A percentile compares a stretch with the other conserved stretches of the same genome.
phyloP scores from a whole-genome alignment of 2,797 vertebrate species.

The Adrianichthys oophorus region DNA sequence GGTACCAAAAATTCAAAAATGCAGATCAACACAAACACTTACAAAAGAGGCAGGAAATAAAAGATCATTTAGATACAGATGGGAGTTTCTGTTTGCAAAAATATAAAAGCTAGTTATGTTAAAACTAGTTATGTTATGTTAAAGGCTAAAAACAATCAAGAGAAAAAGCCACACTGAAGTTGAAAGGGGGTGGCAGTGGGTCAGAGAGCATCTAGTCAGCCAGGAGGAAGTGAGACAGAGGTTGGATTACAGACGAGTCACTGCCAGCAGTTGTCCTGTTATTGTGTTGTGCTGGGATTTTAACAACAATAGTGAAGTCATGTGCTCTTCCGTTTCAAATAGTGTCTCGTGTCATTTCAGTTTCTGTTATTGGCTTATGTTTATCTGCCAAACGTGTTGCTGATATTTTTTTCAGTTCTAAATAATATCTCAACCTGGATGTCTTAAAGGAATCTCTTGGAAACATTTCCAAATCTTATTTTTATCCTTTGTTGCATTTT shows the following conservation, averaged over 20 bases:
- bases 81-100: neutral
- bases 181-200: conserved; percentile 25
- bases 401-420: too few relatives aligned
- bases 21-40: too few relatives aligned
- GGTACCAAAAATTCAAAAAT: neutral
- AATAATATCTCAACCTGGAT: too few relatives aligned
- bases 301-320: conserved; percentile 11
- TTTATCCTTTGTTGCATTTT: too few relatives aligned
- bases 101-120: neutral
- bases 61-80: neutral
- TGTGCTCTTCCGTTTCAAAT: conserved; percentile 4
- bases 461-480: too few relatives aligned
- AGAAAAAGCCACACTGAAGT: neutral
- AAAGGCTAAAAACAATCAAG: conserved; percentile 5
- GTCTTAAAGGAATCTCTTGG: too few relatives aligned
- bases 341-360: neutral
- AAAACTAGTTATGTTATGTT: neutral
- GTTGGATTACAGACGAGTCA: conserved; percentile 59
- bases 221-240: conserved; percentile 61
- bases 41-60: too few relatives aligned
- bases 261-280: neutral
- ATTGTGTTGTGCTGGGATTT: too few relatives aligned
- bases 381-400: too few relatives aligned
- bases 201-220: conserved; percentile 47
- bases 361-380: too few relatives aligned